Conservation (phyloP, 2,888 invertebrate species). For the Ellobium chinense region DNA sequence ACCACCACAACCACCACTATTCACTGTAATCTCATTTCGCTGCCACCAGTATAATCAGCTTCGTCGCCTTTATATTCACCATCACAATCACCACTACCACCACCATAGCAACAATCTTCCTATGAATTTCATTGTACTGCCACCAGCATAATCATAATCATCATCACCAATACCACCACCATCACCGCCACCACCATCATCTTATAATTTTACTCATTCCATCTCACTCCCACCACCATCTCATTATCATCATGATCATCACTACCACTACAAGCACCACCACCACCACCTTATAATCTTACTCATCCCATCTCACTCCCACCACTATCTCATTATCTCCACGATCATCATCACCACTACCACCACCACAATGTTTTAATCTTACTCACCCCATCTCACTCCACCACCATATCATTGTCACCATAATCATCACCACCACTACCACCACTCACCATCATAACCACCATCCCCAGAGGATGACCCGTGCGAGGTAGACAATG, state of each 20-base stretch:
- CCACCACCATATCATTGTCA: background rate
- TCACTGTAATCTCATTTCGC: too few species aligned
- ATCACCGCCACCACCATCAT: background rate
- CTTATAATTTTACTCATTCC: too few species aligned
- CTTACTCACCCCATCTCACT: background rate
- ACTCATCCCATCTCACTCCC: background rate
- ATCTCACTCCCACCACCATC: background rate
- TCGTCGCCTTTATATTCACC: too few species aligned
- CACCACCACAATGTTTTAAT: background rate
- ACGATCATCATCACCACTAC: background rate
- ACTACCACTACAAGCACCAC: background rate
- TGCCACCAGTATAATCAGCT: too few species aligned
- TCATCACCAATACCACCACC: background rate
- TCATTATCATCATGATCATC: background rate
- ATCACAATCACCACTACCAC: background rate
- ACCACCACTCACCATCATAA: background rate
- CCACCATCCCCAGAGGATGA: conserved; percentile 48
- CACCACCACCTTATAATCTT: background rate
- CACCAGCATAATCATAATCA: background rate
- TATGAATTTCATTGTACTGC: too few species aligned
- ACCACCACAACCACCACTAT: background rate
- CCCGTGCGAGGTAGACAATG: conserved; percentile 59
- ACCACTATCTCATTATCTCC: background rate
- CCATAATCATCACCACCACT: background rate
- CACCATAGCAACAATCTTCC: too few species aligned